phyloP scores from a whole-genome alignment of 2,113 vertebrate genomes.

The Rhadina sibilatrix region DNA sequence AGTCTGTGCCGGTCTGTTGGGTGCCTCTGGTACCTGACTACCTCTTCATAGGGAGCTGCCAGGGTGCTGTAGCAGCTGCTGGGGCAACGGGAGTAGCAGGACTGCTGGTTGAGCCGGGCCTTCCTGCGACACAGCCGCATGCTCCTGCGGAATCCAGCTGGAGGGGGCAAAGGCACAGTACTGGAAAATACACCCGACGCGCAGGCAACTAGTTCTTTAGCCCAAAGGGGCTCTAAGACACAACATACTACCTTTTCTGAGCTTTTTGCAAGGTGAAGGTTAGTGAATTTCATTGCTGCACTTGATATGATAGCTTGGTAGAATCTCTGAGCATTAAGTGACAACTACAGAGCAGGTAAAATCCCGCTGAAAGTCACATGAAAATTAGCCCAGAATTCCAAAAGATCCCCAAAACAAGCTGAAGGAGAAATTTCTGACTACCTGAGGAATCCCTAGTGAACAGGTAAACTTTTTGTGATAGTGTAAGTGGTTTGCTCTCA shows the following conservation, averaged over 20 bases:
- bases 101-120: slow-evolving; percentile 58
- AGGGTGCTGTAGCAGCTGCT: slow-evolving; percentile 64
- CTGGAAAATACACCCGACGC: fast-evolving
- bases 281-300: neutral
- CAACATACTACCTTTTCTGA: neutral
- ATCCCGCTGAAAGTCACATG: neutral
- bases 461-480: neutral
- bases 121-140: slow-evolving; percentile 87
- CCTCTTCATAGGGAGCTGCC: slow-evolving; percentile 87
- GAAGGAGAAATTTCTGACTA: neutral
- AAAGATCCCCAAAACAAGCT: neutral
- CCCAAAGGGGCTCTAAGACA: neutral
- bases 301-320: neutral
- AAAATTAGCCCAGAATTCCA: neutral
- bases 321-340: neutral
- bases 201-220: neutral
- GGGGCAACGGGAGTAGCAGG: slow-evolving; percentile 61
- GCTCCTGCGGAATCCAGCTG: slow-evolving; percentile 92
- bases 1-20: slow-evolving; percentile 79
- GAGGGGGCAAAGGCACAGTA: neutral
- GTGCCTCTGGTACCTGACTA: slow-evolving; percentile 85
- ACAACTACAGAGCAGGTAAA: neutral
- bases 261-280: neutral
- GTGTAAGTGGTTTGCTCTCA: neutral
- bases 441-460: neutral